These are phyloP conservation scores for Ormyrus labotus DNA, from an alignment of 2,888 invertebrate genomes.

Conservation along the genomic window DNA sequence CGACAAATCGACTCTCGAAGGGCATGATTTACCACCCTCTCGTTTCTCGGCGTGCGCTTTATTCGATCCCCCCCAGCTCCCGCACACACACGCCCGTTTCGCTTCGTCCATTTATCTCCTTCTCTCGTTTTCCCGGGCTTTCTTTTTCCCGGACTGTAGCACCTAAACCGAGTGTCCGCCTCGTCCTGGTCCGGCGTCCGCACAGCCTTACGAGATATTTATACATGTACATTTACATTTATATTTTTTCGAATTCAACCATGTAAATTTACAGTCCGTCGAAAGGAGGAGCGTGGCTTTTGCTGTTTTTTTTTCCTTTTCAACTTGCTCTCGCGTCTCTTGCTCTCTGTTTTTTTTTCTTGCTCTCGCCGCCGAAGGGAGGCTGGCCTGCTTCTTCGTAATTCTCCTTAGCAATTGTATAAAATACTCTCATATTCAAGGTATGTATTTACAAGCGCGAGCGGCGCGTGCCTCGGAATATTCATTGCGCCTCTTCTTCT, in stretches of 20 bases:
- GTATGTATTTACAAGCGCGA: slow-evolving; percentile 67
- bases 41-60: slow-evolving; percentile 41
- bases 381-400: not conserved
- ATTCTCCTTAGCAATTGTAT: slow-evolving; percentile 69
- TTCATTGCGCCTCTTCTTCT: slow-evolving; percentile 34
- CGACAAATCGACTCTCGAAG: slow-evolving; percentile 53
- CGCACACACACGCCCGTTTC: slow-evolving; percentile 11
- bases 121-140: not conserved
- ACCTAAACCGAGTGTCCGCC: not conserved
- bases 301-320: not conserved
- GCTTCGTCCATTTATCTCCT: slow-evolving; percentile 22
- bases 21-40: slow-evolving; percentile 52
- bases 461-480: slow-evolving; percentile 56
- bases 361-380: no score
- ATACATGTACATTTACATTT: slow-evolving; percentile 60
- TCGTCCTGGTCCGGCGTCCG: slow-evolving; percentile 33
- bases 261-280: slow-evolving; percentile 62
- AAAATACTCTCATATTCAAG: slow-evolving; percentile 72
- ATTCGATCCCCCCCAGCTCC: slow-evolving; percentile 12
- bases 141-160: slow-evolving; percentile 4
- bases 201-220: slow-evolving; percentile 47
- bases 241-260: slow-evolving; percentile 58
- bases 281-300: slow-evolving; percentile 62
- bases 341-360: not conserved
- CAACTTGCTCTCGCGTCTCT: not conserved